Percentiles rank a stretch among this genome's conserved stretches.
Conservation (phyloP, 2,113 vertebrate species). For the Sturnus vulgaris region DNA sequence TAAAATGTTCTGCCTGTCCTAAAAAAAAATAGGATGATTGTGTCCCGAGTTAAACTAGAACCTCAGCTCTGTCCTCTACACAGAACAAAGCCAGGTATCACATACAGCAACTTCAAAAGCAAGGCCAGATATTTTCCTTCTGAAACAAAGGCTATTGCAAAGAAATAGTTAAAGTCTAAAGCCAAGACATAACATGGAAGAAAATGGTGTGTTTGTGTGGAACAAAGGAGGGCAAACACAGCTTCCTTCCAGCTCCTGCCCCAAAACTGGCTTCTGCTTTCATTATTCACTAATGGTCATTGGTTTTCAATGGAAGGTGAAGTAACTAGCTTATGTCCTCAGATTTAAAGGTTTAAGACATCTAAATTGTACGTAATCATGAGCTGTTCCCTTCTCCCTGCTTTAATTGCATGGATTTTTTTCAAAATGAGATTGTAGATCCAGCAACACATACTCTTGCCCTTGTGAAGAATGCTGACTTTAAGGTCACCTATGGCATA, state of each 20-base stretch:
- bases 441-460: not conserved
- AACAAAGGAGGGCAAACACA: not conserved
- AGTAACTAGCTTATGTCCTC: not conserved
- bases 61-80: not conserved
- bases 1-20: not conserved
- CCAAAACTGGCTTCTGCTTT: not conserved
- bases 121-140: not conserved
- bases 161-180: not conserved
- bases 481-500: not conserved
- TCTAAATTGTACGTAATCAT: not conserved
- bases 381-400: not conserved
- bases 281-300: fast-evolving
- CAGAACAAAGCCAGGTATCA: not conserved
- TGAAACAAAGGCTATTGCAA: not conserved
- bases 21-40: not conserved
- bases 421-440: not conserved
- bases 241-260: not conserved
- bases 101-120: not conserved
- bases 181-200: not conserved
- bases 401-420: not conserved
- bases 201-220: not conserved
- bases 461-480: not conserved
- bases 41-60: not conserved
- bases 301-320: not conserved
- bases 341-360: not conserved